Evolutionary conservation across 2,888 invertebrate genomes (phyloP), one percentile per base, ranked within the genome.

Genomic region (Parapristionchus giblindavisi): DNA sequence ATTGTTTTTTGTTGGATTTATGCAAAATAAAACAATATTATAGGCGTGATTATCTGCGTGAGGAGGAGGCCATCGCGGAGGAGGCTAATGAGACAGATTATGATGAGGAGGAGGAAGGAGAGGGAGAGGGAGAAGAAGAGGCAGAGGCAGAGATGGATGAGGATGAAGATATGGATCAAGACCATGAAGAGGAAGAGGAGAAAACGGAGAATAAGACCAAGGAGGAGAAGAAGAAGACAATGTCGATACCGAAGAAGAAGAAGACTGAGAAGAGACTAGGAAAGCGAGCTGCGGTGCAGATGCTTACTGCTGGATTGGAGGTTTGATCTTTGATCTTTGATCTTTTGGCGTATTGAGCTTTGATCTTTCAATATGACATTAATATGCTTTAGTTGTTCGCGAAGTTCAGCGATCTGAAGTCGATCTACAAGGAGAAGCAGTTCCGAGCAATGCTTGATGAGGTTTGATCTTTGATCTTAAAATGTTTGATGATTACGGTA

Each of bases 391-490:
- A 92, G 83, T 91, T 95, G 11, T 92, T 96, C 87, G 90, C 93
- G 0, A 92, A 93, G 83, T 92, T 95, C 82, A 92, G 92, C 78
- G 94, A 94, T 87, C 95, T 95, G 0, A 92, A 92, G 87, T 92
- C 93, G 1, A 90, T 95, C 78, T 92, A 92, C 85, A 92, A 92
- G 79, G 94, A 94, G 88, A 89, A 92, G 0, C 92, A 94, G 80
- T 90, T 97, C 77, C 91, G 91, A 86, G 92, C 87, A 51, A 85
- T 90, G 54, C 90, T 89, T 54, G 77, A 84, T 51, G 79, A 87
- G 75, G 84, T 86, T 27, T 38, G 34, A 17, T 56, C 75, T 3
- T 65, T 61, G 34, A 60, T 66, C 27, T 24, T 24, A 43, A 43
- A 54, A 24, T 36, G 0, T 51, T 24, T 38, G n/a, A n/a, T 40